Evolutionary conservation across 2,797 vertebrate species (phyloP).

Genomic region (Poeciliopsis turneri): DNA sequence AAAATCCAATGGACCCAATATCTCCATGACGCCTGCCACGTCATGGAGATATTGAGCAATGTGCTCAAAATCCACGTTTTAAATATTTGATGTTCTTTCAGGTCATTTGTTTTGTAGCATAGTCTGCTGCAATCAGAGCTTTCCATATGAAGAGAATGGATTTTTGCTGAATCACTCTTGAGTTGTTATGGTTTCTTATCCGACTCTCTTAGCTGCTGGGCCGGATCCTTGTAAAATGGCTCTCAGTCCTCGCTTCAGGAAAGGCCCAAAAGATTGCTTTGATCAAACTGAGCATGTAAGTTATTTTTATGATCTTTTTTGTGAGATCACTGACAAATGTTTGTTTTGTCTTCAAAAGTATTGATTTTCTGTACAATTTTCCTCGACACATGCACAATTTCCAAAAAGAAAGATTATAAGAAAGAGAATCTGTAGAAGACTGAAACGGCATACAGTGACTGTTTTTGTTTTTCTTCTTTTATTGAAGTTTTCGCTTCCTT

Average conservation of each 20-base stretch:
- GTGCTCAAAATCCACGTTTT: not conserved
- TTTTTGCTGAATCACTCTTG: not conserved
- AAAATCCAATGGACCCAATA: slow-evolving; percentile 35
- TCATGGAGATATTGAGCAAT: slow-evolving; percentile 39
- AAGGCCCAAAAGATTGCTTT: slow-evolving; percentile 90
- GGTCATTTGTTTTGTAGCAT: slow-evolving; percentile 1
- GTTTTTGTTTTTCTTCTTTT: not conserved
- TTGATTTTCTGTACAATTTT: not conserved
- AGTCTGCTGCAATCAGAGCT: slow-evolving; percentile 1
- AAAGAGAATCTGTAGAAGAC: not conserved
- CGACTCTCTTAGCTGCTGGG: slow-evolving; percentile 82
- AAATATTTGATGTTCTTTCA: slow-evolving; percentile 1
- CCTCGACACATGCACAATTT: not conserved
- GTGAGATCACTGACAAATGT: slow-evolving; percentile 7
- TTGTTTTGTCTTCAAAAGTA: not conserved
- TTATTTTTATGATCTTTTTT: slow-evolving; percentile 23
- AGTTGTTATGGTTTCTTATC: slow-evolving; percentile 78
- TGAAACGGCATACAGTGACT: not conserved
- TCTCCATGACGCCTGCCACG: slow-evolving; percentile 8
- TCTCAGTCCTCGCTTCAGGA: slow-evolving; percentile 89
- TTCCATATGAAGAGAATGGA: not conserved
- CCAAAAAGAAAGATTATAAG: not conserved
- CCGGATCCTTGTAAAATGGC: slow-evolving; percentile 91
- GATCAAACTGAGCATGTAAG: slow-evolving; percentile 90
- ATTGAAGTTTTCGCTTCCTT: not conserved